Percentiles rank a stretch among this genome's conserved stretches.
phyloP scores from a whole-genome alignment of 30 jellyfish, hydroid and myxozoan genomes.

The Haliclystus octoradiatus region DNA sequence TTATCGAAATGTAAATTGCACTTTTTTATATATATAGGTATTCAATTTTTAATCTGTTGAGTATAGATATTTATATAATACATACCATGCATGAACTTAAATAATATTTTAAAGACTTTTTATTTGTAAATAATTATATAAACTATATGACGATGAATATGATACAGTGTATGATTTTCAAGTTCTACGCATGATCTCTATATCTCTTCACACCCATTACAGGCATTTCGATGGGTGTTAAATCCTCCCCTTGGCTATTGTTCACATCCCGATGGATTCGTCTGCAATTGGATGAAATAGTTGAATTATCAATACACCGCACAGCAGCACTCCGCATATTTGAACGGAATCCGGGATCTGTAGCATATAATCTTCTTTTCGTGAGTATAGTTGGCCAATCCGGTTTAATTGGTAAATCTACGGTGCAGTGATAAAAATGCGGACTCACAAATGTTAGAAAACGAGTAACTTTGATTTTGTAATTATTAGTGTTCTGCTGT shows the following conservation, averaged over 20 bases:
- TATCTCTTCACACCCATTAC: constrained; percentile 67
- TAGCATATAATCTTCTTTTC: constrained; percentile 68
- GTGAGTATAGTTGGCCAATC: constrained; percentile 82
- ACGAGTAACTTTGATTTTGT: constrained; percentile 19
- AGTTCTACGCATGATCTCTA: not conserved
- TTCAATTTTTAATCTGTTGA: too few relatives aligned
- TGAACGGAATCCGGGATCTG: constrained; percentile 74
- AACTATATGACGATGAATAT: too few relatives aligned
- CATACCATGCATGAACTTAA: not conserved
- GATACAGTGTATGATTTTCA: not conserved
- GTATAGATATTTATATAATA: not conserved
- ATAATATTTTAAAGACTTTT: too few relatives aligned
- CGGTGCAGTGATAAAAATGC: constrained; percentile 66
- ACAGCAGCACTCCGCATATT: constrained; percentile 79
- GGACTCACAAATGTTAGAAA: constrained; percentile 71
- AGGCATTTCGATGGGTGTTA: constrained; percentile 59
- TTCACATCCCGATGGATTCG: not conserved
- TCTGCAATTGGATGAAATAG: constrained; percentile 17
- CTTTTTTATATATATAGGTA: too few relatives aligned
- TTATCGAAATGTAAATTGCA: too few relatives aligned
- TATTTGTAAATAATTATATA: too few relatives aligned
- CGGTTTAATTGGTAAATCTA: constrained; percentile 52
- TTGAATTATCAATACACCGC: constrained; percentile 50
- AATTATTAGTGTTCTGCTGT: not conserved
- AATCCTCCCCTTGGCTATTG: constrained; percentile 37